Evolutionary conservation across 2,113 vertebrate genomes (phyloP), one percentile per base, ranked within the genome.

Genomic region (Dissostichus mawsoni): DNA sequence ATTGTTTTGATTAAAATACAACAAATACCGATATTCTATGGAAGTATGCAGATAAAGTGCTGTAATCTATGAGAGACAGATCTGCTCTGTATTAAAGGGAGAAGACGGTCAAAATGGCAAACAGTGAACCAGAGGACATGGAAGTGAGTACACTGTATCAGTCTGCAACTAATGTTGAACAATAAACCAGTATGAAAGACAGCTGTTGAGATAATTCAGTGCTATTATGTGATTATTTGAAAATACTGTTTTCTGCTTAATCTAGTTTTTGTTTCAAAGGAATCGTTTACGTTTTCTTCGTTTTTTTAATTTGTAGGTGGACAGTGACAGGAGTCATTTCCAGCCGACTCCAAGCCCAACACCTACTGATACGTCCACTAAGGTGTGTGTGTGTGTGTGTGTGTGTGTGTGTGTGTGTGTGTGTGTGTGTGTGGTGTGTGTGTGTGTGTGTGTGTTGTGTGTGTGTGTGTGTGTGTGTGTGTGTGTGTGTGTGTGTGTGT

Each of bases 311-410:
- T 55, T 53, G 41, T 29, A 59, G 56, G 25, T 29, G 0, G 0
- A 36, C 33, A 3, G 4, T 33, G 44, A 33, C 0, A 0, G 0
- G 0, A 44, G 0, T 7, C 5, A 9, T 33, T 9, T 11, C 9
- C 12, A 11, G 11, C 51, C 16, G 0, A 0, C 68, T 25, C 4
- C 8, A 36, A 5, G 5, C 5, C 36, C 36, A 33, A 1, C n/a
- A 29, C n/a, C 48, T 29, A 0, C 0, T 8, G 33, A 47, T 13
- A 12, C 6, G 3, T 3, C 3, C 55, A 18, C 33, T 56, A 11
- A 51, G 61, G 68, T 72, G 14, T 4, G 36, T 36, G 17, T 53
- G 25, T 25, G 2, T 25, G 25, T 25, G 25, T 25, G 25, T 25
- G 25, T 25, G 2, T 25, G 25, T 25, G 25, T 25, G 25, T 25